A percentile compares a stretch with the other conserved stretches of the same genome.
phyloP scores from a whole-genome alignment of 2,113 vertebrate genomes.

The Ivindomyrus marchei region DNA sequence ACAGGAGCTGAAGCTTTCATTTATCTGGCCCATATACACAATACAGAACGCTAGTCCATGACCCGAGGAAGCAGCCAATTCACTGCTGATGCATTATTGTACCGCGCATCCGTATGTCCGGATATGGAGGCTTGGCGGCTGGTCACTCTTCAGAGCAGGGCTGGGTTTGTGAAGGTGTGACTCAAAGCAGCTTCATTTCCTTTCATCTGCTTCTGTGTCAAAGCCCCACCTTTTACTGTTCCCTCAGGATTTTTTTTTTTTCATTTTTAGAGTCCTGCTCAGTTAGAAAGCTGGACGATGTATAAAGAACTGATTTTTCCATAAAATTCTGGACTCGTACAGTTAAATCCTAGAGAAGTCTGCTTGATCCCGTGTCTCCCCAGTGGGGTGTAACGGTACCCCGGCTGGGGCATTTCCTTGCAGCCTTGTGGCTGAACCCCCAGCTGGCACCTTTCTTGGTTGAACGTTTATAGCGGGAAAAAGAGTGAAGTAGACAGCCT shows the following conservation, averaged over 20 bases:
- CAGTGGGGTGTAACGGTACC: background rate
- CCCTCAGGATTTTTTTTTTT: background rate
- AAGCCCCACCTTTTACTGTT: background rate
- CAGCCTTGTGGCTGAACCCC: background rate
- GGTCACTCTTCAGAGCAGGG: background rate
- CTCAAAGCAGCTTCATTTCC: background rate
- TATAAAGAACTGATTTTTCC: background rate
- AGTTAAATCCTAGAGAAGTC: background rate
- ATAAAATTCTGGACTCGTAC: background rate
- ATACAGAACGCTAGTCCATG: background rate
- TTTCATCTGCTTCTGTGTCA: background rate
- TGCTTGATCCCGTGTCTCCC: background rate
- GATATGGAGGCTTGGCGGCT: background rate
- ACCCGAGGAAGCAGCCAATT: background rate
- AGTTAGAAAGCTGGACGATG: background rate
- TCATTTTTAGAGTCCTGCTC: background rate
- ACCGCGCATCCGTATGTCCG: background rate
- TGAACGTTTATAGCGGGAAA: background rate
- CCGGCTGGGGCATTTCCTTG: background rate
- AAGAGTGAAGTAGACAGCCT: background rate
- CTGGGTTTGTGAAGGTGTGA: background rate
- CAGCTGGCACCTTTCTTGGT: background rate
- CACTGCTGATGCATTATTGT: background rate
- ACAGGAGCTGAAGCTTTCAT: background rate
- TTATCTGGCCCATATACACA: background rate